Evolutionary conservation across 1,140 invertebrate species (phyloP), one percentile per base, ranked within the genome.

Genomic region (Gonatopus flavifemur): DNA sequence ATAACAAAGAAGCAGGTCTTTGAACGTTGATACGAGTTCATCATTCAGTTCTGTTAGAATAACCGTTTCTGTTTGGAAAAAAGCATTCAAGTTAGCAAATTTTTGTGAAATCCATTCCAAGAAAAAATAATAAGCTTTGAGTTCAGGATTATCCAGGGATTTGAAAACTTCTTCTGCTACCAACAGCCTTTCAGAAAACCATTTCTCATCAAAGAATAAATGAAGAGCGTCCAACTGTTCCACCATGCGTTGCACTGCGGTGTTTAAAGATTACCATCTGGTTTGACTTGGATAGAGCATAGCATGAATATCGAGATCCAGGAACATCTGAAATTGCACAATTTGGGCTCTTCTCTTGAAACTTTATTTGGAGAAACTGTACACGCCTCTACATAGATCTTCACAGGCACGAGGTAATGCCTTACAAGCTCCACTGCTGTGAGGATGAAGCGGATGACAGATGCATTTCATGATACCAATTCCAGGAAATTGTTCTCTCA

Each of bases 391-490:
- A 12, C 57, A 49, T 18, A 74, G 39, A 41, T 72, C 62, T 52
- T 76, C 69, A 41, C 0, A 62, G 67, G 47, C 67, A 72, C n/a
- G n/a, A n/a, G n/a, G n/a, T n/a, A n/a, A n/a, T n/a, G n/a, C n/a
- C n/a, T n/a, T n/a, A n/a, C n/a, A 25, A 74, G 36, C n/a, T n/a
- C n/a, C n/a, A n/a, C n/a, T n/a, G n/a, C n/a, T n/a, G n/a, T n/a
- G n/a, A n/a, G n/a, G n/a, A 44, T 66, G 57, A 19, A 71, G 51
- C 24, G 67, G 71, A 49, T 76, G 74, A 46, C 69, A 69, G 2
- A 77, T 43, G 58, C 69, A 78, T 57, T 75, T 75, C 6, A 64
- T 46, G 5, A 75, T 52, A n/a, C 47, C 45, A 1, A 75, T 69
- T 3, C 63, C 66, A 13, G 69, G 67, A n/a, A n/a, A n/a, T n/a